These are phyloP conservation scores for Lates japonicus DNA, from an alignment of 2,797 vertebrate genomes.

Conservation along the genomic window DNA sequence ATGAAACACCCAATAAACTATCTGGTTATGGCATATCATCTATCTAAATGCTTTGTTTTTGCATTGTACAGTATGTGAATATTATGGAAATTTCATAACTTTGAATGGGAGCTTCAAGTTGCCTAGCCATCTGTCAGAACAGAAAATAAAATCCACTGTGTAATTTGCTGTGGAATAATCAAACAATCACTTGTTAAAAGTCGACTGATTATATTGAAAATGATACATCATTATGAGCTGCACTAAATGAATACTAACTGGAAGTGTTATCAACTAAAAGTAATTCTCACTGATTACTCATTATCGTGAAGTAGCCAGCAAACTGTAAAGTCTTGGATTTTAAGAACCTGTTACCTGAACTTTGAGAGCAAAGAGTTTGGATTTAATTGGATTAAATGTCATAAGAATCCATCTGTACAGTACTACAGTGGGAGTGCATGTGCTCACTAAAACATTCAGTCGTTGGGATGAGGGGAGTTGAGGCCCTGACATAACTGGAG, in stretches of 20 bases:
- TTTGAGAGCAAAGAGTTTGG: neutral
- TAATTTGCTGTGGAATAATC: conserved; percentile 4
- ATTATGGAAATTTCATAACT: neutral
- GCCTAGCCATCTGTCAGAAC: neutral
- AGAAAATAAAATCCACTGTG: conserved; percentile 2
- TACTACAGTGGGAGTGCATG: neutral
- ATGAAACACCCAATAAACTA: neutral
- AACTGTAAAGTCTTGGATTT: neutral
- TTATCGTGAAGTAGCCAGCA: neutral
- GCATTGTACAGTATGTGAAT: neutral
- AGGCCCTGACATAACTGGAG: conserved; percentile 40
- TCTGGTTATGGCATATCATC: neutral
- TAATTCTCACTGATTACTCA: conserved; percentile 2
- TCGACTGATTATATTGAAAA: conserved; percentile 2
- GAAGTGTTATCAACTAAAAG: neutral
- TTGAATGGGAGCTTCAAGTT: neutral
- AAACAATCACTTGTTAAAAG: neutral
- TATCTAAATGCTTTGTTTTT: neutral
- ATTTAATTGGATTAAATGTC: neutral
- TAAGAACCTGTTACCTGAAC: neutral
- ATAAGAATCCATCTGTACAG: neutral
- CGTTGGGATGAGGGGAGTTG: neutral
- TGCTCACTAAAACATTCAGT: conserved; percentile 19
- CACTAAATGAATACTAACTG: neutral
- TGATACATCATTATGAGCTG: neutral